A percentile compares a stretch with the other conserved stretches of the same genome.
phyloP scores from a whole-genome alignment of 1,140 invertebrate species.

The Thereuonema tuberculata region DNA sequence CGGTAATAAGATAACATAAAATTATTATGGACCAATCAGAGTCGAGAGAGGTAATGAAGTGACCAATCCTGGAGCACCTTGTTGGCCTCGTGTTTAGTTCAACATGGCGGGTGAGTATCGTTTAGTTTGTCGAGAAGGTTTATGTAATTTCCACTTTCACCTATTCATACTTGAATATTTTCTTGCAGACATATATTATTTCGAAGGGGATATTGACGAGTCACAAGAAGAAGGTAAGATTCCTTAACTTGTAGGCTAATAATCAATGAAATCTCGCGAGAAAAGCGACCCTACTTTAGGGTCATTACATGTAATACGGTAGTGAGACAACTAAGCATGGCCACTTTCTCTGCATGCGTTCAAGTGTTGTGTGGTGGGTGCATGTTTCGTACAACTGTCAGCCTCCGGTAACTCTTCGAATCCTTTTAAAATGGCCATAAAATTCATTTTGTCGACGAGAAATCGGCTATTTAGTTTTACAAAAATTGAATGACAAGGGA shows the following conservation, averaged over 20 bases:
- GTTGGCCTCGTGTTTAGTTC: slow-evolving; percentile 10
- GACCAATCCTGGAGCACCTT: slow-evolving; percentile 5
- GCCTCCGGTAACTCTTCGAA: too few relatives aligned
- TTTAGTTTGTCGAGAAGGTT: slow-evolving; percentile 1
- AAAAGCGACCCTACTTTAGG: too few relatives aligned
- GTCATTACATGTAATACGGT: too few relatives aligned
- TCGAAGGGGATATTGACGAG: neutral
- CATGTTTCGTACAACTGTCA: too few relatives aligned
- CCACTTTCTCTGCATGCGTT: too few relatives aligned
- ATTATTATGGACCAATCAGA: slow-evolving; percentile 4
- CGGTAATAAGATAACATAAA: slow-evolving; percentile 9
- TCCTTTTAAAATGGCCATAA: too few relatives aligned
- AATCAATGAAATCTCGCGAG: neutral
- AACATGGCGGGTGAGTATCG: slow-evolving; percentile 10
- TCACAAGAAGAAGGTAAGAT: slow-evolving; percentile 4
- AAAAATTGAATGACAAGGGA: too few relatives aligned
- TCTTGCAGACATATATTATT: slow-evolving; percentile 1
- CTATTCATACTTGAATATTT: neutral
- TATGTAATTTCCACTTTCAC: neutral
- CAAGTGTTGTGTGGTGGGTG: too few relatives aligned
- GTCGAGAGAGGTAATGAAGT: neutral
- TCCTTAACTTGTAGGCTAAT: neutral
- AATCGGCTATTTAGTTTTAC: too few relatives aligned
- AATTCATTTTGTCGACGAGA: too few relatives aligned
- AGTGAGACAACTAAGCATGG: too few relatives aligned